Evolutionary conservation across 2,888 invertebrate species (phyloP), one percentile per base, ranked within the genome.

Genomic region (Aradus depressus): DNA sequence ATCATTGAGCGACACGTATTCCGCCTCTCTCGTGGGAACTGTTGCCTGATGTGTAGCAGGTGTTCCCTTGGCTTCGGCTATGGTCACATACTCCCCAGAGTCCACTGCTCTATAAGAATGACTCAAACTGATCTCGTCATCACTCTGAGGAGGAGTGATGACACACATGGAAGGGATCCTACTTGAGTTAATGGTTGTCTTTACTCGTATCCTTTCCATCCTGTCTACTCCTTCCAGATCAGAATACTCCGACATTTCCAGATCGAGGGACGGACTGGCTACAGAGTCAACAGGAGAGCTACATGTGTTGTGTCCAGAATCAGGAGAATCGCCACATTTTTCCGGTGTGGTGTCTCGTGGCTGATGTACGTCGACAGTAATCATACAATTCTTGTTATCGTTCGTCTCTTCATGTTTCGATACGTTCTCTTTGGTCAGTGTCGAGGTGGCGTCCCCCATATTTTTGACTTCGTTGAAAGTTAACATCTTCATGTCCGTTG

Each of bases 161-260:
- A 88, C 87, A 67, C 90, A 91, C 82, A 91, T 85, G 4, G 90
- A 89, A 1, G 91, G 91, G 64, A 91, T 91, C 60, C 90, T 75
- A 60, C 85, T 85, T 45, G 85, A 84, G 63, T 84, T 87, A 37
- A 91, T 85, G 2, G 84, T 82, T 0, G 90, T 91, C 70, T 90
- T 91, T 37, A 81, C 81, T 54, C 87, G 72, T 57, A 90, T 84
- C 60, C 89, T 74, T 68, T 90, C 89, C 61, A 86, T 84, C 63
- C 89, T 75, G 64, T 89, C 89, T 22, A 85, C 79, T n/a, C 86
- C 87, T 70, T 88, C 88, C 59, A 88, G 72, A 65, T 89, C 88
- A 0, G 88, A 87, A 35, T 85, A 84, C 68, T 89, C 89, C 1
- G 87, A 87, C 66, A 81, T 84, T 64, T 89, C 88, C 65, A 84